Conservation (phyloP, 2,888 invertebrate genomes). For the Barypeithes pellucidus region DNA sequence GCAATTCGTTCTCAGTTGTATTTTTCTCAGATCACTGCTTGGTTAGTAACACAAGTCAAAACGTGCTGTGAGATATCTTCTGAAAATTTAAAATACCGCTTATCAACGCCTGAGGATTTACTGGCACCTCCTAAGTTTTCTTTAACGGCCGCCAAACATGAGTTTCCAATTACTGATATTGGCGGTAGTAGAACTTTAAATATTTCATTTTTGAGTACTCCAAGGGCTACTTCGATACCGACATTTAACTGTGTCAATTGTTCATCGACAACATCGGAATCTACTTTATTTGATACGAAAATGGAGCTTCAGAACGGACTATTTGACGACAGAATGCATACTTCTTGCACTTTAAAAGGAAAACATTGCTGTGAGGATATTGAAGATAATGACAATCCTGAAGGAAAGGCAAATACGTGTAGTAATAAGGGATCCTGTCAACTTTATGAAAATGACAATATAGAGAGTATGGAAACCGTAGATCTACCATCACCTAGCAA, state of each 20-base stretch:
- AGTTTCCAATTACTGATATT: conserved; percentile 81
- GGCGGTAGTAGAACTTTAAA: conserved; percentile 78
- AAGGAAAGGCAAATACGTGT: conserved; percentile 7
- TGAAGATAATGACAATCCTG: conserved; percentile 72
- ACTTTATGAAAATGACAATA: conserved; percentile 49
- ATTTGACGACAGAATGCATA: conserved; percentile 81
- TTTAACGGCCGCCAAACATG: conserved; percentile 74
- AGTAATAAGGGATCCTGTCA: conserved; percentile 54
- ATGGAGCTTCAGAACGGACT: conserved; percentile 63
- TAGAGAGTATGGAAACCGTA: neutral
- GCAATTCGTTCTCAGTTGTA: conserved; percentile 95
- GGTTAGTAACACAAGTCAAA: conserved; percentile 77
- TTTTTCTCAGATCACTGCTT: conserved; percentile 97
- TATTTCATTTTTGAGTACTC: conserved; percentile 79
- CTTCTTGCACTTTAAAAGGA: conserved; percentile 80
- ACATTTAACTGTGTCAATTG: conserved; percentile 70
- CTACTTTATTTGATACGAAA: conserved; percentile 42
- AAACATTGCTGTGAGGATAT: conserved; percentile 82
- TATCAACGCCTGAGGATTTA: conserved; percentile 81
- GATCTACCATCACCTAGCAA: neutral
- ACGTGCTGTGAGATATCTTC: conserved; percentile 59
- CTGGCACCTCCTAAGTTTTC: conserved; percentile 73
- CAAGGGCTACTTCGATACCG: conserved; percentile 76
- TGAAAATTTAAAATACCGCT: conserved; percentile 70
- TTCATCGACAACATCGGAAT: conserved; percentile 60